phyloP scores from a whole-genome alignment of 2,113 vertebrate genomes.

The Asarcornis scutulata region DNA sequence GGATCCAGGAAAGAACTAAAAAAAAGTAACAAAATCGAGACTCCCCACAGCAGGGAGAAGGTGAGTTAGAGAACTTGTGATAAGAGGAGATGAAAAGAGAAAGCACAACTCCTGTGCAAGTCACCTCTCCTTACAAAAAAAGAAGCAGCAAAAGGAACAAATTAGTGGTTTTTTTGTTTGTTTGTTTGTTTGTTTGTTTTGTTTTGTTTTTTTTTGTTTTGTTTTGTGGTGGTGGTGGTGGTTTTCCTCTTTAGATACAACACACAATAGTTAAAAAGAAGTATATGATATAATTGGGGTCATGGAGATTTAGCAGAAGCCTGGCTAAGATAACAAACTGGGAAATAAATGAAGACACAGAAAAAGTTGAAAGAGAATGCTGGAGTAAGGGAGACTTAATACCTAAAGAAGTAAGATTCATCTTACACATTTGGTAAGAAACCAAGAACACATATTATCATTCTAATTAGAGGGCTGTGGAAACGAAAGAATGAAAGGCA shows the following conservation, averaged over 20 bases:
- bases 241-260: neutral
- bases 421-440: neutral
- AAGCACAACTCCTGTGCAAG: neutral
- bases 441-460: neutral
- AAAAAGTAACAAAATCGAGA: neutral
- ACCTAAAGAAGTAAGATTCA: neutral
- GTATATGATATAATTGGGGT: neutral
- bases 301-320: neutral
- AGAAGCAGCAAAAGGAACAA: slow-evolving; percentile 48
- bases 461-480: neutral
- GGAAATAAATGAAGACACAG: neutral
- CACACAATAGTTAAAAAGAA: slow-evolving; percentile 8
- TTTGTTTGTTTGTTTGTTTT: too few species aligned
- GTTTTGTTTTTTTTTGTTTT: neutral
- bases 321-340: neutral
- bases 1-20: neutral
- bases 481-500: neutral
- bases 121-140: slow-evolving; percentile 10
- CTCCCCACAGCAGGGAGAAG: neutral
- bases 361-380: neutral
- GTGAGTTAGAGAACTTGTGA: neutral
- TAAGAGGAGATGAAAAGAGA: neutral
- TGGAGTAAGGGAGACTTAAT: neutral
- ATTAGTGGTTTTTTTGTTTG: neutral
- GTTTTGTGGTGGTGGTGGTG: too few species aligned